phyloP scores from a whole-genome alignment of 2,888 invertebrate species.

The Furcula furcula region DNA sequence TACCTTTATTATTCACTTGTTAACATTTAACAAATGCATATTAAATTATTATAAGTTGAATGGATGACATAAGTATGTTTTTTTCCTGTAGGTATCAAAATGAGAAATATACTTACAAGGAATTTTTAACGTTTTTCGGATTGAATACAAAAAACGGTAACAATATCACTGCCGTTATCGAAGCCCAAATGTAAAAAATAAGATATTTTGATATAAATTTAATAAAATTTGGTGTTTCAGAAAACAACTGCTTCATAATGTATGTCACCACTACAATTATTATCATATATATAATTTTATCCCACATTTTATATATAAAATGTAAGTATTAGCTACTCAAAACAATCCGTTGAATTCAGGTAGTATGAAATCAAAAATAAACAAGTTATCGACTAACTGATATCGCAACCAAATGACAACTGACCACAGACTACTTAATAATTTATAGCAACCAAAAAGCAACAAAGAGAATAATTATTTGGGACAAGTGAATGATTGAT shows the following conservation, averaged over 20 bases:
- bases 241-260: conserved; percentile 70
- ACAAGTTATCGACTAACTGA: too few species aligned
- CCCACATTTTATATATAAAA: conserved; percentile 53
- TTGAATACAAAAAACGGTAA: conserved; percentile 75
- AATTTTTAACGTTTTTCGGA: conserved; percentile 78
- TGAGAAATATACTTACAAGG: conserved; percentile 66
- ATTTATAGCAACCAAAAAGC: too few species aligned
- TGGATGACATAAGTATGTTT: background rate
- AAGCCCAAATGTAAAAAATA: conserved; percentile 70
- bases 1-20: background rate
- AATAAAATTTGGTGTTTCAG: conserved; percentile 74
- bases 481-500: too few species aligned
- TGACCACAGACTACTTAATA: too few species aligned
- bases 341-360: too few species aligned
- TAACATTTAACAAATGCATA: background rate
- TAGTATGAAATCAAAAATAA: too few species aligned
- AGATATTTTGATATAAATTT: conserved; percentile 78
- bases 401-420: too few species aligned
- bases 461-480: too few species aligned
- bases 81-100: background rate
- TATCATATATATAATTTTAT: conserved; percentile 64
- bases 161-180: conserved; percentile 62
- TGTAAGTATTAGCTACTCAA: too few species aligned
- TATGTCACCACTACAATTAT: conserved; percentile 62
- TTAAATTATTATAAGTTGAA: too few species aligned